Evolutionary conservation across 2,888 invertebrate species (phyloP).

Genomic region (Erebia palarica): DNA sequence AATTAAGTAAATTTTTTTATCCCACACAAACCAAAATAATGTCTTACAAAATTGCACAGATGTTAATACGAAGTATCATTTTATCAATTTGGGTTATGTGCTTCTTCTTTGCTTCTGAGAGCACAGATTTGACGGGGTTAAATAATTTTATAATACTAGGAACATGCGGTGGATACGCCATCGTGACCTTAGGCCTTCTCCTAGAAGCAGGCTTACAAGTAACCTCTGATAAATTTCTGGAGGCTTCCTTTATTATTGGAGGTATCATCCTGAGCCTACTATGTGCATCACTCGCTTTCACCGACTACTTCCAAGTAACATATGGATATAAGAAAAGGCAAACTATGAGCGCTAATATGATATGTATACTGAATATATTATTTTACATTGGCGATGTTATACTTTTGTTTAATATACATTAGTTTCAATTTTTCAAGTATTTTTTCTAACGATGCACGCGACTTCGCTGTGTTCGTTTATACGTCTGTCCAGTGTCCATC

Average conservation of each 20-base stretch:
- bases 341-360: conserved; percentile 51
- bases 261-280: conserved; percentile 49
- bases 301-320: conserved; percentile 44
- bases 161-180: conserved; percentile 52
- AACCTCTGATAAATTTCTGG: conserved; percentile 47
- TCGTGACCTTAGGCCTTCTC: conserved; percentile 56
- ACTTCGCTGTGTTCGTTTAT: no score
- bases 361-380: conserved; percentile 47
- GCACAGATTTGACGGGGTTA: conserved; percentile 42
- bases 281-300: conserved; percentile 47
- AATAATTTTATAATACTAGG: conserved; percentile 56
- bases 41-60: conserved; percentile 51
- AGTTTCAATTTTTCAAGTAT: not conserved
- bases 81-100: conserved; percentile 51
- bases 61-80: conserved; percentile 54
- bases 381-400: conserved; percentile 51
- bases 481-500: no score
- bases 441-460: not conserved
- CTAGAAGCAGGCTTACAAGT: conserved; percentile 54
- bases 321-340: conserved; percentile 34
- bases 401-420: conserved; percentile 31
- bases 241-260: conserved; percentile 45
- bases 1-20: no score
- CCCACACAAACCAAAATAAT: conserved; percentile 39
- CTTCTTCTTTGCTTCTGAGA: conserved; percentile 55